Base-by-base conservation (phyloP, 2,888 invertebrate genomes). In the Atrina japonica region DNA sequence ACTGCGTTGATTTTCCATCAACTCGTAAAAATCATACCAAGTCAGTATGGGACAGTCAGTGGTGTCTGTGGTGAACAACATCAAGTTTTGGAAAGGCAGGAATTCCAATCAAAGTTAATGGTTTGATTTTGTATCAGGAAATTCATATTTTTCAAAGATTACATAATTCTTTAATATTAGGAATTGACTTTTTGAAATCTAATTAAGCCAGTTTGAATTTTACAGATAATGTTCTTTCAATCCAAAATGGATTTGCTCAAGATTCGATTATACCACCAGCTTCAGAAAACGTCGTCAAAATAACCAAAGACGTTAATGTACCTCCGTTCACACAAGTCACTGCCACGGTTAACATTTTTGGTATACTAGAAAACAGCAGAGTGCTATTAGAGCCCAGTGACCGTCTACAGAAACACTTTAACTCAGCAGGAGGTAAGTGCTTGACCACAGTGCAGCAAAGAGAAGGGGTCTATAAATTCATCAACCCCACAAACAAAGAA, bases 111-210 rank as follows among this genome's bases (percentile, higher is more conserved):
- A 59, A 2, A 11, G 23, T 59, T 41, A 23, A 23, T 21, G 23
- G 41, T 16, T n/a, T 59, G 7, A 23, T 21, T 43, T 23, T 41
- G 5, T 16, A 18, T 43, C 59, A 41, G 23, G 58, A 52, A 64
- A 27, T 52, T 47, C 66, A 66, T 59, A 50, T 71, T 35, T 29
- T 71, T 29, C 55, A 66, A 23, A 47, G 66, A 23, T 30, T 72
- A 21, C 72, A 72, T 40, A 64, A 68, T 7, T 30, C 58, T n/a
- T 43, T 74, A 5, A 70, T 74, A 50, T 50, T 74, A 52, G 74
- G 74, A 1, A 30, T 64, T 18, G 74, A 74, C 49, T 74, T 75
- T 63, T 61, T 75, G 63, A 27, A 40, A 18, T 14, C 47, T 21
- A 55, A 71, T 35, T 23, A 63, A 40, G 71, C 71, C 14, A 61